Conservation (phyloP, 2,797 vertebrate genomes). For the Neomorphus geoffroyi region DNA sequence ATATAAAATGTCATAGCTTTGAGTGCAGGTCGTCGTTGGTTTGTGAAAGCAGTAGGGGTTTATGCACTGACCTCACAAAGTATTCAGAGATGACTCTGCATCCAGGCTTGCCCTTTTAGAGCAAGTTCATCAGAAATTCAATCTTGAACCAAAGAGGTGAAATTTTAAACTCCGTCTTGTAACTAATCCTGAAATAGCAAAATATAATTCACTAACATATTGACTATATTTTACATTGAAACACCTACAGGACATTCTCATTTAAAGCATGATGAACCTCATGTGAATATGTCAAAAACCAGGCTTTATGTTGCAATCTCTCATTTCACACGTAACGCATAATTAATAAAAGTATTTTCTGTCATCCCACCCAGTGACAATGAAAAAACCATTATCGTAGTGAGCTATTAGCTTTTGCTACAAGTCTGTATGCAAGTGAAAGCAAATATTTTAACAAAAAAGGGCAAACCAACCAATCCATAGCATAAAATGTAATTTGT, state of each 20-base stretch:
- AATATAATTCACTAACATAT: background rate
- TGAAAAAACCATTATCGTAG: background rate
- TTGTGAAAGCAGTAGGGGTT: background rate
- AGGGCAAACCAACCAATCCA: background rate
- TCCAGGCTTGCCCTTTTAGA: background rate
- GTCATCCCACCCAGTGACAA: background rate
- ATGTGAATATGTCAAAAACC: background rate
- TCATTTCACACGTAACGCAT: background rate
- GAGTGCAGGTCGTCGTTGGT: background rate
- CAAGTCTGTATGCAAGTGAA: background rate
- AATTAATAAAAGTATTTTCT: background rate
- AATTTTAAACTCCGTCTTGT: background rate
- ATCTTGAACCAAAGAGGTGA: slow-evolving; percentile 18
- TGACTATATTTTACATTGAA: background rate
- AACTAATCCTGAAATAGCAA: background rate
- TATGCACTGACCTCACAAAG: background rate
- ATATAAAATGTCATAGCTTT: background rate
- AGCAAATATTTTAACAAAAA: background rate
- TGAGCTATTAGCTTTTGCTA: background rate
- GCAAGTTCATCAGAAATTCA: background rate
- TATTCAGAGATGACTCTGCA: background rate
- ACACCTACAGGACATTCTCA: background rate
- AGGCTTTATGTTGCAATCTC: background rate
- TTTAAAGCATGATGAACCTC: background rate
- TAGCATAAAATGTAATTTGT: background rate